Evolutionary conservation across 2,888 invertebrate genomes (phyloP).

Genomic region (Branchipolynoe longqiensis): DNA sequence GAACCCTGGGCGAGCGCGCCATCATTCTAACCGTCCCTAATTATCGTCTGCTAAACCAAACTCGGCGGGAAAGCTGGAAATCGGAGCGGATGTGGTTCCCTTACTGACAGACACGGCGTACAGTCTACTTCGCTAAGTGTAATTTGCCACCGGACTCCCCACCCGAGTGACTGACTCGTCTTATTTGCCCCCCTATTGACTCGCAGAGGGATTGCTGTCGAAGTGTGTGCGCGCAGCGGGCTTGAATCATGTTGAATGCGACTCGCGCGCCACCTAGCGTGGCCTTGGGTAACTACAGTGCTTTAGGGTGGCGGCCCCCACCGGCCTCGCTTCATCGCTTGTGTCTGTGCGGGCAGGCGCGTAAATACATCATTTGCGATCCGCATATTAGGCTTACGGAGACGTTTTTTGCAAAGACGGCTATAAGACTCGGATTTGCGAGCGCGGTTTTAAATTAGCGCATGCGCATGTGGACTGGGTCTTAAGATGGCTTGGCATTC

Average conservation of each 20-base stretch:
- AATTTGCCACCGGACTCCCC: conserved; percentile 16
- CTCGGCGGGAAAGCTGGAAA: background rate
- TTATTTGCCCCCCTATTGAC: conserved; percentile 24
- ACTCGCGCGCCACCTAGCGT: background rate
- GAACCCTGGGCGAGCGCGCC: background rate
- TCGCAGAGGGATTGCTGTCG: background rate
- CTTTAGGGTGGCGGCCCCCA: no score
- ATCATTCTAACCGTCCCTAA: background rate
- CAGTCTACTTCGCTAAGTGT: conserved; percentile 27
- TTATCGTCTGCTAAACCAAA: background rate
- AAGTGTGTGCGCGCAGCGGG: background rate
- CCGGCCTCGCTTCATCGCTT: no score
- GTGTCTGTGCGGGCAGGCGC: no score
- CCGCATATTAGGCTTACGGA: no score
- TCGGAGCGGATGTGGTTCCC: background rate
- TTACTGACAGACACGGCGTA: background rate
- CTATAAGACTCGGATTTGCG: no score
- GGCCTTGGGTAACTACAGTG: background rate
- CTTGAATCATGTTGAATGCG: background rate
- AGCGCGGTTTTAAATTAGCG: no score
- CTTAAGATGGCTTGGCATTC: no score
- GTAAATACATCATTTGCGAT: no score
- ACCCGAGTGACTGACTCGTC: conserved; percentile 7
- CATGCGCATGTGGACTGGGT: no score
- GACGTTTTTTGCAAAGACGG: no score